phyloP scores from a whole-genome alignment of 2,113 vertebrate species.

The Bubo scandiacus region DNA sequence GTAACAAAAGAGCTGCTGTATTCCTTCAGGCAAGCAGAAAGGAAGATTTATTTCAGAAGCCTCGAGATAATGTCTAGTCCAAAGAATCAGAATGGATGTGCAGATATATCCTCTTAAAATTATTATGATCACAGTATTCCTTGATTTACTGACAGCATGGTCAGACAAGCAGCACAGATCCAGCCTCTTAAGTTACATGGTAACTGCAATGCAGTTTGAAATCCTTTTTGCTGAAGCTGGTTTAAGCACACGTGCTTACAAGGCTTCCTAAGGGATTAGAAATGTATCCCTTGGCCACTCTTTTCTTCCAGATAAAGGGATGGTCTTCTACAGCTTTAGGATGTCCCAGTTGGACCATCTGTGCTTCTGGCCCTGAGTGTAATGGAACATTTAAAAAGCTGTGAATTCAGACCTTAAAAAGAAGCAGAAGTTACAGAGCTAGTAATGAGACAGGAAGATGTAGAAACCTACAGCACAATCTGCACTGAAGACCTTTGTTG shows the following conservation, averaged over 20 bases:
- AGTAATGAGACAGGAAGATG: neutral
- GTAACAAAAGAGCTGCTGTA: neutral
- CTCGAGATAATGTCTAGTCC: neutral
- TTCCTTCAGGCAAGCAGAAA: neutral
- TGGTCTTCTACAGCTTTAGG: neutral
- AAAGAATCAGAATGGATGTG: neutral
- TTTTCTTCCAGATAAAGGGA: neutral
- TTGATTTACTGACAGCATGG: neutral
- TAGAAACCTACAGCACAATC: neutral
- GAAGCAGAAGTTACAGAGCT: neutral
- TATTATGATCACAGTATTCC: neutral
- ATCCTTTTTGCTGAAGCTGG: neutral
- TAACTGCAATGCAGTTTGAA: neutral
- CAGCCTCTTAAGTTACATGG: neutral
- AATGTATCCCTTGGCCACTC: neutral
- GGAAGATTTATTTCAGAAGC: neutral
- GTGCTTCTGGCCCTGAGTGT: neutral
- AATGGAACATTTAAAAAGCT: neutral
- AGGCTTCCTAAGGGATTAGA: neutral
- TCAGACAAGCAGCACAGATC: neutral
- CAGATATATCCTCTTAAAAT: neutral
- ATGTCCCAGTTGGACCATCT: neutral
- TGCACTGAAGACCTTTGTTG: neutral
- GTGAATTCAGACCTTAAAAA: neutral
- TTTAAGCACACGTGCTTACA: neutral